Evolutionary conservation across 2,797 vertebrate species (phyloP).

Genomic region (Phataginus tricuspis): DNA sequence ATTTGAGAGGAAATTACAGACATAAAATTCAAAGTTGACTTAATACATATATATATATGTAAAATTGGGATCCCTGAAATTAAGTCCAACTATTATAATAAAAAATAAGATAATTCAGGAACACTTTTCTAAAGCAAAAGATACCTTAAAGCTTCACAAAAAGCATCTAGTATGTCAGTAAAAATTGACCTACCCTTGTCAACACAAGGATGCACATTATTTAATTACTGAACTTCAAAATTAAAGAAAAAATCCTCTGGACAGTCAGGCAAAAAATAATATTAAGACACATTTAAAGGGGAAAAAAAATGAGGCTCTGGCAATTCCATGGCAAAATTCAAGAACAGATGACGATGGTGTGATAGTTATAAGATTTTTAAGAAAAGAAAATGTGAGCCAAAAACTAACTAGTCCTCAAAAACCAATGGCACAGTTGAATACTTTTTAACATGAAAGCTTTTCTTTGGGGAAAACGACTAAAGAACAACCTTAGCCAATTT

Average conservation of each 20-base stretch:
- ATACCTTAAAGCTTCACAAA: background rate
- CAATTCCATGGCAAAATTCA: background rate
- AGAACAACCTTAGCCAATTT: background rate
- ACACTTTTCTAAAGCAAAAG: slow-evolving; percentile 7
- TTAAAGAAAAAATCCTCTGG: background rate
- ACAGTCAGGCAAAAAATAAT: background rate
- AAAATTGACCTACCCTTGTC: background rate
- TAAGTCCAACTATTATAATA: background rate
- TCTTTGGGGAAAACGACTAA: background rate
- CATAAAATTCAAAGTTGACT: background rate
- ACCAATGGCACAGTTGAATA: background rate
- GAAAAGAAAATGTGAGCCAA: background rate
- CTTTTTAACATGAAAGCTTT: background rate
- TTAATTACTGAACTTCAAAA: background rate
- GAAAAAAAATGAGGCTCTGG: background rate
- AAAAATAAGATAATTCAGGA: slow-evolving; percentile 24
- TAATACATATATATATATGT: background rate
- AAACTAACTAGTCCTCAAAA: background rate
- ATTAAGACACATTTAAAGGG: background rate
- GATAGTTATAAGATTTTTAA: background rate
- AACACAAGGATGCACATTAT: background rate
- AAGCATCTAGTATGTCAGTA: background rate
- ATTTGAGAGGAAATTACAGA: background rate
- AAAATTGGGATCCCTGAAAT: background rate
- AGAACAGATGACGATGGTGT: background rate